phyloP scores from a whole-genome alignment of 2,113 vertebrate species.

The Phoenicopterus ruber region DNA sequence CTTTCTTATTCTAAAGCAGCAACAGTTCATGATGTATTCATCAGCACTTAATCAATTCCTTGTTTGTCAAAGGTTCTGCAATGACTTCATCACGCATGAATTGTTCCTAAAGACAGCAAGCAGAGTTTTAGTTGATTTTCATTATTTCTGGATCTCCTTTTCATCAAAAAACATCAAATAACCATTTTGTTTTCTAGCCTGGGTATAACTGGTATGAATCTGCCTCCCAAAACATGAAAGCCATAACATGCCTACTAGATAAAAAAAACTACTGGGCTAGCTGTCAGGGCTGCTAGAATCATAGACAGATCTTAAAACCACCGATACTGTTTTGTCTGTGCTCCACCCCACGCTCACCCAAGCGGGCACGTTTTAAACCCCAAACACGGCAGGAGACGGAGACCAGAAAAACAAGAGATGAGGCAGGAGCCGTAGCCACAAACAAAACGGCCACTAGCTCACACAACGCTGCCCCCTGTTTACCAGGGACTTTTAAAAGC shows the following conservation, averaged over 20 bases:
- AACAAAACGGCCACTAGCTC: fast-evolving
- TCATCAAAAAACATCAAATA: not conserved
- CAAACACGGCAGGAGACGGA: fast-evolving
- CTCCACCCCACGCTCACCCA: not conserved
- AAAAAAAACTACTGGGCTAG: too few relatives aligned
- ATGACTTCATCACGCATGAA: conserved; percentile 88
- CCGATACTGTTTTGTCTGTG: fast-evolving
- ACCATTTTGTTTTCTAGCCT: not conserved
- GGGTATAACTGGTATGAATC: not conserved
- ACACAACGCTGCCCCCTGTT: fast-evolving
- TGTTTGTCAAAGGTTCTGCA: conserved; percentile 75
- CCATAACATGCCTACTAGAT: fast-evolving
- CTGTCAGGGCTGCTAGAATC: too few relatives aligned
- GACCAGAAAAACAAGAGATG: not conserved
- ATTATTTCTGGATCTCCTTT: not conserved
- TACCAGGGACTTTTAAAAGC: not conserved
- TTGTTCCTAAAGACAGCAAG: conserved; percentile 80
- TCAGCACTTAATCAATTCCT: conserved; percentile 86
- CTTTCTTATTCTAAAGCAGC: not conserved
- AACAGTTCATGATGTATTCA: not conserved
- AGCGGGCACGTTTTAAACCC: not conserved
- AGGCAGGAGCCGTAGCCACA: fast-evolving
- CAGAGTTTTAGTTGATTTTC: not conserved
- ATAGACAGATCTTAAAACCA: fast-evolving
- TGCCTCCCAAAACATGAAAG: not conserved